Evolutionary conservation across 1,140 invertebrate genomes (phyloP), one percentile per base, ranked within the genome.

Genomic region (Drosophila dunni): DNA sequence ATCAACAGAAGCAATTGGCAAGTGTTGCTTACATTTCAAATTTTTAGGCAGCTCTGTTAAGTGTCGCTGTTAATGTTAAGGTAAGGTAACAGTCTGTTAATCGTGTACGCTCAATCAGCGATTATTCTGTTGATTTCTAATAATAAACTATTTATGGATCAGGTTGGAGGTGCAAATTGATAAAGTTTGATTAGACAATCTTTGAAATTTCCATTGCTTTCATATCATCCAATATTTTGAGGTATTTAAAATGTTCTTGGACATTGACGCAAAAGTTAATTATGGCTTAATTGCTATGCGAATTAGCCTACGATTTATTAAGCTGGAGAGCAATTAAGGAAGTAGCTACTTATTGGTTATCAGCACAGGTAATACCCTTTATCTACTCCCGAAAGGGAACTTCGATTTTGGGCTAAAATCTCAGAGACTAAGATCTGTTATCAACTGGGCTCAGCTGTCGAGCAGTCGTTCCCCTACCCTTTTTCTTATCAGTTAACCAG

Each of bases 281-380:
- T 15, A 45, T 45, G 9, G 29, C 15, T 53, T 15, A 51, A 53
- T 64, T 9, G 24, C 24, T 6, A 29, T 7, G 2, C 3, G 50
- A 33, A 29, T 15, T 40, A 10, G 9, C n/a, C 48, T 1, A 15
- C 15, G 24, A 33, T 24, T 13, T 7, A 57, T 20, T 11, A 51
- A 51, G 29, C 40, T 60, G 45, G 20, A 60, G 10, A 36, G 15
- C 13, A 40, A 29, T 38, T 24, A 46, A 67, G 63, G 70, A 73
- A 60, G 10, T 60, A 8, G 10, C 11, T 63, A 73, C 63, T 73
- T 73, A 17, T 13, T 53, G 13, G 38, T 45, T 73, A 73, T 48
- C 50, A 48, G 29, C 3, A 61, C 17, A 17, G 11, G 0, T 36
- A 42, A 53, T 33, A 2, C 36, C 48, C 13, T 11, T 50, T 10